These are phyloP conservation scores for Mycalesis mineus DNA, from an alignment of 2,888 invertebrate species.

Conservation along the genomic window DNA sequence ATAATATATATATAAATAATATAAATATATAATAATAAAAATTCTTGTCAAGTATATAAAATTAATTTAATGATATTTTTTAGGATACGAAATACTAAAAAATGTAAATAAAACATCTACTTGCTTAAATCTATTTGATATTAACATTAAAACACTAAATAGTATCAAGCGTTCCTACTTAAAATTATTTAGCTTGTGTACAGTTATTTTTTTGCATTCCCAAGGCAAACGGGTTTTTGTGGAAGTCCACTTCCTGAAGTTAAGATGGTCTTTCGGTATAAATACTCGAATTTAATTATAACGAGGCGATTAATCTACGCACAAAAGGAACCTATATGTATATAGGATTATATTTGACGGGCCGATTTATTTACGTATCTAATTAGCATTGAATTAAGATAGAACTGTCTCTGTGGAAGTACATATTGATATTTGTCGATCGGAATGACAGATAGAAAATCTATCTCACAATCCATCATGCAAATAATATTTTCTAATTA, in stretches of 20 bases:
- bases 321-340: neutral
- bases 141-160: neutral
- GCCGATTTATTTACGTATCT: neutral
- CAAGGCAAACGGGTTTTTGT: slow-evolving; percentile 26
- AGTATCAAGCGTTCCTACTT: neutral
- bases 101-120: too few species aligned
- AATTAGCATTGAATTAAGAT: neutral
- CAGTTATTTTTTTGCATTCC: slow-evolving; percentile 12
- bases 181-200: neutral
- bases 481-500: neutral
- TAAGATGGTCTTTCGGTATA: neutral
- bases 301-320: slow-evolving; percentile 7
- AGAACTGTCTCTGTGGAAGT: neutral
- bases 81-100: too few species aligned
- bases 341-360: neutral
- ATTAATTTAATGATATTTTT: too few species aligned
- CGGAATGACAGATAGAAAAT: neutral
- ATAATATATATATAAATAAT: too few species aligned
- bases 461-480: neutral
- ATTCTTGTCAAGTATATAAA: too few species aligned
- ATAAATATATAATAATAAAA: too few species aligned
- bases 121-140: slow-evolving; percentile 1
- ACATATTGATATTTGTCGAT: neutral
- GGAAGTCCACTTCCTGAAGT: slow-evolving; percentile 18
- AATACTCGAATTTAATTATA: slow-evolving; percentile 18